Conservation (phyloP, 2,797 vertebrate species). For the Denticeps clupeoides region DNA sequence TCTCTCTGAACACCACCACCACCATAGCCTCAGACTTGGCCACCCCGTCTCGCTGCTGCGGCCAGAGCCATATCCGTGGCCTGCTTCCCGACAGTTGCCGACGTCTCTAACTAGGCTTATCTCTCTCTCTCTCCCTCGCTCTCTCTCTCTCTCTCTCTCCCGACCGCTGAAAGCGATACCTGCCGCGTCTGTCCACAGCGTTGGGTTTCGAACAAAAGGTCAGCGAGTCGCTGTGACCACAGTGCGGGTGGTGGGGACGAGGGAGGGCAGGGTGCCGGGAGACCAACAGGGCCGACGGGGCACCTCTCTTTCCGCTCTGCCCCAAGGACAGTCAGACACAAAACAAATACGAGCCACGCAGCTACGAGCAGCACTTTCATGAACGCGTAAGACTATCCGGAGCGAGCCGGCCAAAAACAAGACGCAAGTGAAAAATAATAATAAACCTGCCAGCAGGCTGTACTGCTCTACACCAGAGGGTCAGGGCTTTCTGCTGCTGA, state of each 20-base stretch:
- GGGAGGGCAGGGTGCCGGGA: background rate
- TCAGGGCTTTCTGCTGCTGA: too few species aligned
- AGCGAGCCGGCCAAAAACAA: too few species aligned
- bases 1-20: conserved; percentile 4
- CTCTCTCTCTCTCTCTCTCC: background rate
- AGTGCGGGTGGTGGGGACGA: background rate
- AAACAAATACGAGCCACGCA: conserved; percentile 20
- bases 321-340: conserved; percentile 20
- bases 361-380: too few species aligned
- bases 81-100: too few species aligned
- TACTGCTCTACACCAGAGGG: too few species aligned
- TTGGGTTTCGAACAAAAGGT: background rate
- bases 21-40: conserved; percentile 11
- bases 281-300: background rate
- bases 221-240: background rate
- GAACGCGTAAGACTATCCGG: too few species aligned
- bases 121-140: background rate
- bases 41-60: background rate
- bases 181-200: background rate
- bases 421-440: too few species aligned
- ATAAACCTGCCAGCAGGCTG: too few species aligned
- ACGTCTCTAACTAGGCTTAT: too few species aligned
- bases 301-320: conserved; percentile 13
- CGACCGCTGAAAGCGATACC: background rate
- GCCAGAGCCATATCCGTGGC: conserved; percentile 3